Conservation (phyloP, 2,113 vertebrate genomes). For the Rhipidura dahli region DNA sequence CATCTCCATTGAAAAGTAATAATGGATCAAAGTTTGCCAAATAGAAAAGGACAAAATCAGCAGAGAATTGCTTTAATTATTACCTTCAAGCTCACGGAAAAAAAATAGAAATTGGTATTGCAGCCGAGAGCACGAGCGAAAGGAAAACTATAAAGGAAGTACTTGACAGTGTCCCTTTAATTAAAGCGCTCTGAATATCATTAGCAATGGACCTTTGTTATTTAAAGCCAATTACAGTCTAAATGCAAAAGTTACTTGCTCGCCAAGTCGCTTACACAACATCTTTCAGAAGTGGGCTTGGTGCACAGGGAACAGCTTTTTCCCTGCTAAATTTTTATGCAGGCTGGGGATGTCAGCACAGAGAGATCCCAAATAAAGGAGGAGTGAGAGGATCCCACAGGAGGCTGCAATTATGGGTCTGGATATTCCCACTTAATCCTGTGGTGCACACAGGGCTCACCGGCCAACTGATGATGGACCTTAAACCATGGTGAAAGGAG, state of each 20-base stretch:
- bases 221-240: slow-evolving; percentile 53
- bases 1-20: slow-evolving; percentile 50
- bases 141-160: slow-evolving; percentile 53
- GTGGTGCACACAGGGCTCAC: not conserved
- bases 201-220: slow-evolving; percentile 59
- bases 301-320: not conserved
- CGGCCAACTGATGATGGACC: not conserved
- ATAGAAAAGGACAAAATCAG: slow-evolving; percentile 66
- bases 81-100: slow-evolving; percentile 42
- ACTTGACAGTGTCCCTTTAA: slow-evolving; percentile 64
- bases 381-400: not conserved
- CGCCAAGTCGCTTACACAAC: not conserved
- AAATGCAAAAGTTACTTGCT: slow-evolving; percentile 1
- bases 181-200: slow-evolving; percentile 53
- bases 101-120: not conserved
- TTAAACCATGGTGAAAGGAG: not conserved
- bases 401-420: not conserved
- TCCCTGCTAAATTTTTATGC: not conserved
- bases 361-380: not conserved
- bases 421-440: not conserved
- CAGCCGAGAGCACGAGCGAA: not conserved
- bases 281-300: not conserved
- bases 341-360: not conserved
- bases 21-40: slow-evolving; percentile 66
- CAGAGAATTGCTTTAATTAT: slow-evolving; percentile 69